Conservation (phyloP, 1,140 invertebrate species). For the Heliconius nattereri region DNA sequence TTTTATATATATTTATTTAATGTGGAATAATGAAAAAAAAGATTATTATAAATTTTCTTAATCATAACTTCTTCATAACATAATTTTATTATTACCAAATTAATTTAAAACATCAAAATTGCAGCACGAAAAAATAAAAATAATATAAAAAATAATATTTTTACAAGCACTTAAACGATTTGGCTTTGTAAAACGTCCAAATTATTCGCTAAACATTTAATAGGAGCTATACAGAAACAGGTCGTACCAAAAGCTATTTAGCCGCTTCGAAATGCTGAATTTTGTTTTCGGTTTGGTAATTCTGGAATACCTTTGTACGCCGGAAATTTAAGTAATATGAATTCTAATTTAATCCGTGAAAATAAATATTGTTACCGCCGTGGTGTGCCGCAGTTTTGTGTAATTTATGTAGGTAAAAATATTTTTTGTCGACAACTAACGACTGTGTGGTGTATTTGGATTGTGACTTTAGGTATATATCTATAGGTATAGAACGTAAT, state of each 20-base stretch:
- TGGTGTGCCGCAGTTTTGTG: not conserved
- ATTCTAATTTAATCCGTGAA: slow-evolving; percentile 5
- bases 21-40: too few relatives aligned
- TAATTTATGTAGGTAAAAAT: not conserved
- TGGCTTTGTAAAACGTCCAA: not conserved
- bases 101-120: too few relatives aligned
- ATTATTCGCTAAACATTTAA: slow-evolving; percentile 6
- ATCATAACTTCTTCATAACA: too few relatives aligned
- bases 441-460: too few relatives aligned
- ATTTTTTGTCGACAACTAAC: too few relatives aligned
- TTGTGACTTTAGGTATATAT: too few relatives aligned
- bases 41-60: too few relatives aligned
- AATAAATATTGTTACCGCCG: not conserved
- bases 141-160: not conserved
- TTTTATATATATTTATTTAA: too few relatives aligned
- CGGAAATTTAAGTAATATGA: not conserved
- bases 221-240: not conserved
- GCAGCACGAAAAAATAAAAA: not conserved
- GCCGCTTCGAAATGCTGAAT: slow-evolving; percentile 1
- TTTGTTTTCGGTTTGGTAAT: slow-evolving; percentile 9
- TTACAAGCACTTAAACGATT: not conserved
- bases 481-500: too few relatives aligned
- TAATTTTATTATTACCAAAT: too few relatives aligned
- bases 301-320: not conserved
- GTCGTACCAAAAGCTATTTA: slow-evolving; percentile 2